Conservation (phyloP, 2,797 vertebrate species). For the Lutjanus campechanus region DNA sequence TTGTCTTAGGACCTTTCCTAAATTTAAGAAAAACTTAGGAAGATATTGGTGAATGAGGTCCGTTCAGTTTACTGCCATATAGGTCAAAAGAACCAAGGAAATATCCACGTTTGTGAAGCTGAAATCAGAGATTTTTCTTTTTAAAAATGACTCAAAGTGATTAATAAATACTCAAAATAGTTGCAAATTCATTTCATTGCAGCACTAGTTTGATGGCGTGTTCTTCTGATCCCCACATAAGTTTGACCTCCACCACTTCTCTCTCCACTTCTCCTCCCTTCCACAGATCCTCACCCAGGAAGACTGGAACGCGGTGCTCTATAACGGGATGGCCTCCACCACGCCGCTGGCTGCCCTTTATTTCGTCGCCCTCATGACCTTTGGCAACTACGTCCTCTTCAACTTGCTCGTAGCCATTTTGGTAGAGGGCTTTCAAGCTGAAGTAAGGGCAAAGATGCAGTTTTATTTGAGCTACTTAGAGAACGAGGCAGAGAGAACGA, state of each 20-base stretch:
- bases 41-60: too few relatives aligned
- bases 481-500: slow-evolving; percentile 39
- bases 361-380: slow-evolving; percentile 97
- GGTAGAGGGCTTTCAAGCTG: slow-evolving; percentile 97
- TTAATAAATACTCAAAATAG: too few relatives aligned
- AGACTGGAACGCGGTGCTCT: slow-evolving; percentile 97
- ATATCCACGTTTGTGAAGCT: too few relatives aligned
- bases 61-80: too few relatives aligned
- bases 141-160: too few relatives aligned
- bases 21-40: too few relatives aligned
- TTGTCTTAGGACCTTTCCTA: too few relatives aligned
- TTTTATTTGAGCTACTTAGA: slow-evolving; percentile 58
- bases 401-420: slow-evolving; percentile 97
- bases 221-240: background rate
- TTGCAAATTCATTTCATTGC: too few relatives aligned
- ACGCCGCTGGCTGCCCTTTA: slow-evolving; percentile 95
- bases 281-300: slow-evolving; percentile 95
- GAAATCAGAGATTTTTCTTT: too few relatives aligned
- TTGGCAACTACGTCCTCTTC: slow-evolving; percentile 97
- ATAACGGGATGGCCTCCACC: slow-evolving; percentile 95
- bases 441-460: slow-evolving; percentile 86
- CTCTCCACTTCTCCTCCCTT: slow-evolving; percentile 25
- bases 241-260: slow-evolving; percentile 5
- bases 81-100: too few relatives aligned
- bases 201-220: background rate